phyloP scores from a whole-genome alignment of 2,113 vertebrate species.

The Hyla sarda region DNA sequence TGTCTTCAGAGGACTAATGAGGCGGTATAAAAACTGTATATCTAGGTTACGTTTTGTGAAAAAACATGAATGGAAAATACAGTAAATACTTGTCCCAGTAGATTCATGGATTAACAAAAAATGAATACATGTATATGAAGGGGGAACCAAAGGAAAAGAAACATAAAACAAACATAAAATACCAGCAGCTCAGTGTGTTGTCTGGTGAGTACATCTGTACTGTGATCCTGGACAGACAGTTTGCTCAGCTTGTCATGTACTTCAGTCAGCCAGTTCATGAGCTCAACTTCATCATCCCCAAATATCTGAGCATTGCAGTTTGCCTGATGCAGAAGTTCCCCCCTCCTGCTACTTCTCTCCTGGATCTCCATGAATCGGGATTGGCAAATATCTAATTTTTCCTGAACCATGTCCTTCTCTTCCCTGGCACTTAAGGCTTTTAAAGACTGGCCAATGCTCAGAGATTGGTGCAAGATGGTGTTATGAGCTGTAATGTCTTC shows the following conservation, averaged over 20 bases:
- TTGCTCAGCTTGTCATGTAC: conserved; percentile 81
- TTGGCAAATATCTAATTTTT: conserved; percentile 87
- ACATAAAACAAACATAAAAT: conserved; percentile 71
- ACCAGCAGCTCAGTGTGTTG: conserved; percentile 91
- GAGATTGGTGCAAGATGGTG: conserved; percentile 89
- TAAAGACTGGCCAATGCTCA: conserved; percentile 91
- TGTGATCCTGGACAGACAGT: conserved; percentile 85
- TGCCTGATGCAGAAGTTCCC: conserved; percentile 90
- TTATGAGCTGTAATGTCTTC: conserved; percentile 88
- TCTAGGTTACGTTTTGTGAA: neutral
- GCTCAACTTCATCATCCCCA: conserved; percentile 93
- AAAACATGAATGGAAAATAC: neutral
- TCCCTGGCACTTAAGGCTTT: conserved; percentile 90
- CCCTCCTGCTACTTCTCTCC: conserved; percentile 87
- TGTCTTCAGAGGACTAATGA: neutral
- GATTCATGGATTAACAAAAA: neutral
- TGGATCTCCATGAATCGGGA: conserved; percentile 89
- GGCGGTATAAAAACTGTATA: neutral
- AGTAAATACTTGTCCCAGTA: neutral
- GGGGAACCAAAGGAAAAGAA: conserved; percentile 58
- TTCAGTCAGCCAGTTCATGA: conserved; percentile 97
- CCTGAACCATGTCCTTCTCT: conserved; percentile 93
- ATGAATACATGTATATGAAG: neutral
- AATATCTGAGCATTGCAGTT: conserved; percentile 94
- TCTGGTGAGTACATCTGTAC: conserved; percentile 80